Evolutionary conservation across 2,888 invertebrate species (phyloP).

Genomic region (Leucophenga maculata): DNA sequence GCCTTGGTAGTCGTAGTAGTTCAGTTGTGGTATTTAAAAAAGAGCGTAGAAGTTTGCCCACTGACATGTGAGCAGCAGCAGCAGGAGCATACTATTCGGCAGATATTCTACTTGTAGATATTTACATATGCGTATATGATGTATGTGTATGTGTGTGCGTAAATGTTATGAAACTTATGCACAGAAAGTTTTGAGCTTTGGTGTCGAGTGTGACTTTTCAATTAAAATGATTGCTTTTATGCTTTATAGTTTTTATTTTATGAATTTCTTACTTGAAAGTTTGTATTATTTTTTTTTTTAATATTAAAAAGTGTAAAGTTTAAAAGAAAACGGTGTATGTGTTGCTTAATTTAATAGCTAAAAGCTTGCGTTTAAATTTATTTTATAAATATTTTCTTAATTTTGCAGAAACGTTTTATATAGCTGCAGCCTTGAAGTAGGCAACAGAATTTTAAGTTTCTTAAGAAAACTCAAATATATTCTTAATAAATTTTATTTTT

Average conservation of each 20-base stretch:
- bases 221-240: constrained; percentile 26
- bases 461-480: too few species aligned
- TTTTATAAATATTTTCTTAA: too few species aligned
- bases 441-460: too few species aligned
- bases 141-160: too few species aligned
- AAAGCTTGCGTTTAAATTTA: too few species aligned
- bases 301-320: neutral
- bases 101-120: neutral
- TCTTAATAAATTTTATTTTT: too few species aligned
- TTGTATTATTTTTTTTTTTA: neutral
- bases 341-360: too few species aligned
- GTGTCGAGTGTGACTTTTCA: constrained; percentile 19
- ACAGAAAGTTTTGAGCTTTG: constrained; percentile 9
- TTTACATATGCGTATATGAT: neutral
- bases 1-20: neutral
- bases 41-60: neutral
- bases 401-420: too few species aligned
- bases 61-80: neutral
- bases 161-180: neutral
- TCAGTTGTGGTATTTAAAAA: constrained; percentile 1
- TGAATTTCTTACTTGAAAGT: neutral
- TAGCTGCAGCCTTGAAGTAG: too few species aligned
- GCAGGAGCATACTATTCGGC: neutral
- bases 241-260: neutral
- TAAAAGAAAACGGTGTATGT: too few species aligned